Evolutionary conservation across 2,888 invertebrate species (phyloP).

Genomic region (Idaea aversata): DNA sequence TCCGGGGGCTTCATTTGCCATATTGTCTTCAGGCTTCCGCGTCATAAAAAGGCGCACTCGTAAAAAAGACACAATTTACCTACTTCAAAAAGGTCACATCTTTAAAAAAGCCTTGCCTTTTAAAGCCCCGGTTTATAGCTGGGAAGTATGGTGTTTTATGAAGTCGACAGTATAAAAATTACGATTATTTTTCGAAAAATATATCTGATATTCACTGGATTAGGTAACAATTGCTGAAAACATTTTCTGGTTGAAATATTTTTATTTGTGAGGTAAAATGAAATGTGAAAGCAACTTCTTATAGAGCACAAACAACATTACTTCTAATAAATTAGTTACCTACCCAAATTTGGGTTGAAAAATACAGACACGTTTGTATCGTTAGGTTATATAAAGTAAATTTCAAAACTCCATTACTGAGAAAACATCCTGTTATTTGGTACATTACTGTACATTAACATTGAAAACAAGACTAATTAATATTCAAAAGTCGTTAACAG

Average conservation of each 20-base stretch:
- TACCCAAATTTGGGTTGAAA: not conserved
- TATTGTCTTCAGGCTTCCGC: conserved; percentile 41
- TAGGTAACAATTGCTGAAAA: not conserved
- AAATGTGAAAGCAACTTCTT: not conserved
- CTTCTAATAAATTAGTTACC: not conserved
- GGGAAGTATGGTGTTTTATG: conserved; percentile 29
- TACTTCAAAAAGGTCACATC: conserved; percentile 23
- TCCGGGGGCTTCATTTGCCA: conserved; percentile 47
- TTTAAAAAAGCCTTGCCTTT: conserved; percentile 25
- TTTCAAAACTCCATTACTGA: not conserved
- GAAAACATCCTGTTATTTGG: not conserved
- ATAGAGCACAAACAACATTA: not conserved
- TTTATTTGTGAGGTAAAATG: not conserved
- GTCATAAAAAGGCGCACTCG: conserved; percentile 33
- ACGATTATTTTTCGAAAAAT: conserved; percentile 2
- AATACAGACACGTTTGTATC: too few species aligned
- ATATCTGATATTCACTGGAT: not conserved
- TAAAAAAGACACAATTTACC: conserved; percentile 31
- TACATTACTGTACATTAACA: conserved; percentile 14
- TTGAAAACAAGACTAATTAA: conserved; percentile 36
- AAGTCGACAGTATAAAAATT: conserved; percentile 25
- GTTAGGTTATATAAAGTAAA: not conserved
- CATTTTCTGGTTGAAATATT: not conserved
- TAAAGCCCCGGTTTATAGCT: conserved; percentile 29
- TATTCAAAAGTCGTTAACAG: conserved; percentile 42